A percentile compares a stretch with the other conserved stretches of the same genome.
Evolutionary conservation across 2,888 invertebrate species (phyloP).

Genomic region (Cotesia congregata): DNA sequence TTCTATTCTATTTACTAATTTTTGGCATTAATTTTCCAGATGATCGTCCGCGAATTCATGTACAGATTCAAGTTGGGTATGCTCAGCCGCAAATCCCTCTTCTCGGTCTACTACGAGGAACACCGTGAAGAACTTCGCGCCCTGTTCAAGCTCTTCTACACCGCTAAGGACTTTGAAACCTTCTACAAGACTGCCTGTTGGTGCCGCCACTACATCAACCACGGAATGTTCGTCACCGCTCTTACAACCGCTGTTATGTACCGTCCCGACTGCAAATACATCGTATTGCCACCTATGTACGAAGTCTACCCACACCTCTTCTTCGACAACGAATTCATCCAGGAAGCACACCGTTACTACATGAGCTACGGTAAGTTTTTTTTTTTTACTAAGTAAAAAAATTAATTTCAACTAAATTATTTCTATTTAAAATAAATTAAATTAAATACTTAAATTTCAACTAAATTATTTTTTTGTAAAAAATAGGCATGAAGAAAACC

Average conservation of each 20-base stretch:
- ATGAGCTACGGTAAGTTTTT: slow-evolving; percentile 65
- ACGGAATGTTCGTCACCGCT: slow-evolving; percentile 78
- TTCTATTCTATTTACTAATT: neutral
- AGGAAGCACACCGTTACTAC: slow-evolving; percentile 76
- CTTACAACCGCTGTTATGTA: slow-evolving; percentile 77
- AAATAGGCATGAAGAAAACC: slow-evolving; percentile 46
- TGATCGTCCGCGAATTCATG: slow-evolving; percentile 60
- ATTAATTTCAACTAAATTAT: slow-evolving; percentile 8
- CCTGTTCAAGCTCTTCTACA: slow-evolving; percentile 79
- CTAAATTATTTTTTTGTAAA: slow-evolving; percentile 15
- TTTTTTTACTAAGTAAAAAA: neutral
- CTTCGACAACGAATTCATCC: slow-evolving; percentile 78
- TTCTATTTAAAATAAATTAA: no score
- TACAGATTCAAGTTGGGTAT: slow-evolving; percentile 68
- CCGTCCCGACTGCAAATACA: slow-evolving; percentile 76
- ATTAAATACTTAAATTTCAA: no score
- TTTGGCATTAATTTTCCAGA: slow-evolving; percentile 48
- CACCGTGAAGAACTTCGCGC: slow-evolving; percentile 77
- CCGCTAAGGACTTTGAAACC: slow-evolving; percentile 80
- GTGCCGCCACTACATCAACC: slow-evolving; percentile 78
- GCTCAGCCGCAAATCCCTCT: slow-evolving; percentile 74
- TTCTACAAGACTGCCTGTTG: slow-evolving; percentile 81
- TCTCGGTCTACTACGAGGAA: slow-evolving; percentile 76
- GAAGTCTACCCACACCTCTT: slow-evolving; percentile 82
- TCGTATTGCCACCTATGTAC: slow-evolving; percentile 80